These are phyloP conservation scores for Chrysomela aeneicollis DNA, from an alignment of 2,888 invertebrate genomes.

Conservation along the genomic window DNA sequence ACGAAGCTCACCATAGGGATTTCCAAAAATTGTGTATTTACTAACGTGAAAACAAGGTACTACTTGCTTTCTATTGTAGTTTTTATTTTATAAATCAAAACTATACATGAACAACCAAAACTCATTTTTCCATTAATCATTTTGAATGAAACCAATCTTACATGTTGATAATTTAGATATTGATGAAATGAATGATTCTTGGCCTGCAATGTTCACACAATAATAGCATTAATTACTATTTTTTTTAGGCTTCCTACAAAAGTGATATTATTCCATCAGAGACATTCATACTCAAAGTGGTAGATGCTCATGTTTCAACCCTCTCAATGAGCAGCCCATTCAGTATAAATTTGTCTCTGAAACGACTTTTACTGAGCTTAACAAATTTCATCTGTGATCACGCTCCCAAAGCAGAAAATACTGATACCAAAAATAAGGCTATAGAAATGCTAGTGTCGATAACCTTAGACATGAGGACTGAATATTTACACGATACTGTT, in stretches of 20 bases:
- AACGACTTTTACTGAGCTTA: slow-evolving; percentile 70
- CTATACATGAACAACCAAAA: too few relatives aligned
- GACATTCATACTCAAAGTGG: slow-evolving; percentile 80
- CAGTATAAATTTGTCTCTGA: slow-evolving; percentile 70
- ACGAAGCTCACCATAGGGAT: too few relatives aligned
- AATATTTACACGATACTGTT: slow-evolving; percentile 73
- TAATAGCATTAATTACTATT: too few relatives aligned
- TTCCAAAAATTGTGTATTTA: too few relatives aligned
- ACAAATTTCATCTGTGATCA: slow-evolving; percentile 72
- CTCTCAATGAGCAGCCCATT: slow-evolving; percentile 69
- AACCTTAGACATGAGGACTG: slow-evolving; percentile 78
- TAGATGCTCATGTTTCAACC: slow-evolving; percentile 72
- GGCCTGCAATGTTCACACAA: too few relatives aligned
- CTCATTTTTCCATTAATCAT: too few relatives aligned
- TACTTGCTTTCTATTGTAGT: too few relatives aligned
- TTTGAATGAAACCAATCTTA: too few relatives aligned
- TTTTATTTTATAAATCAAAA: too few relatives aligned
- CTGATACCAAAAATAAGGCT: slow-evolving; percentile 69
- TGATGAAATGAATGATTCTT: too few relatives aligned
- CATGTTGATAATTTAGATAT: too few relatives aligned
- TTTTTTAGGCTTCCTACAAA: slow-evolving; percentile 71
- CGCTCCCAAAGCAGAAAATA: slow-evolving; percentile 69
- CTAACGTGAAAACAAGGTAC: too few relatives aligned
- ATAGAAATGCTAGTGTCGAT: slow-evolving; percentile 78
- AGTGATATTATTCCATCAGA: slow-evolving; percentile 85